phyloP scores from a whole-genome alignment of 2,888 invertebrate genomes.

The Tipula unca region DNA sequence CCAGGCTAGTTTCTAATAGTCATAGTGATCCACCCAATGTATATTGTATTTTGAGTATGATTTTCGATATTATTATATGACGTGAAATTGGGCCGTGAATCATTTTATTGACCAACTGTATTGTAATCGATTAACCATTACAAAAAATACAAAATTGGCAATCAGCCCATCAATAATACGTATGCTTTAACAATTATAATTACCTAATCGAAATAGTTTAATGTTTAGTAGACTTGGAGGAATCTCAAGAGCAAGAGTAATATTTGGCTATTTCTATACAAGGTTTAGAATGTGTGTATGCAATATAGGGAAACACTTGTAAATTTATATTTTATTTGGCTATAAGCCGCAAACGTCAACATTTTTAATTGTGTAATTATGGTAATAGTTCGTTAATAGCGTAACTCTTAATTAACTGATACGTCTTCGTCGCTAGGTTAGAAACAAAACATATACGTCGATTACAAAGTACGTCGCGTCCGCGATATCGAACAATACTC shows the following conservation, averaged over 20 bases:
- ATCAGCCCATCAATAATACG: background rate
- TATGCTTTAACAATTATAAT: background rate
- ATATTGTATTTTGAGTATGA: background rate
- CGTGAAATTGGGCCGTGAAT: background rate
- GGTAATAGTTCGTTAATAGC: no score
- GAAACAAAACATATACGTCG: background rate
- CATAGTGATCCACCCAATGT: background rate
- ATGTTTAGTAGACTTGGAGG: background rate
- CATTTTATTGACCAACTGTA: background rate
- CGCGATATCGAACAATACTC: background rate
- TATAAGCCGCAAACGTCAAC: background rate
- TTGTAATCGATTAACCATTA: background rate
- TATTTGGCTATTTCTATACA: background rate
- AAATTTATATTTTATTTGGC: background rate
- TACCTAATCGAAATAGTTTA: background rate
- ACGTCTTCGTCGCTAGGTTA: background rate
- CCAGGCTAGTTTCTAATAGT: background rate
- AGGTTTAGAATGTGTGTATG: background rate
- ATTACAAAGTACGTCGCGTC: background rate
- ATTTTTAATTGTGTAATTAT: no score
- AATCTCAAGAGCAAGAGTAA: background rate
- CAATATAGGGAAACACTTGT: background rate
- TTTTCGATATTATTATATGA: background rate
- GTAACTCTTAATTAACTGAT: no score
- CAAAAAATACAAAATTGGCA: background rate